These are phyloP conservation scores for Corvus moneduloides DNA, from an alignment of 2,113 vertebrate genomes.

Conservation along the genomic window DNA sequence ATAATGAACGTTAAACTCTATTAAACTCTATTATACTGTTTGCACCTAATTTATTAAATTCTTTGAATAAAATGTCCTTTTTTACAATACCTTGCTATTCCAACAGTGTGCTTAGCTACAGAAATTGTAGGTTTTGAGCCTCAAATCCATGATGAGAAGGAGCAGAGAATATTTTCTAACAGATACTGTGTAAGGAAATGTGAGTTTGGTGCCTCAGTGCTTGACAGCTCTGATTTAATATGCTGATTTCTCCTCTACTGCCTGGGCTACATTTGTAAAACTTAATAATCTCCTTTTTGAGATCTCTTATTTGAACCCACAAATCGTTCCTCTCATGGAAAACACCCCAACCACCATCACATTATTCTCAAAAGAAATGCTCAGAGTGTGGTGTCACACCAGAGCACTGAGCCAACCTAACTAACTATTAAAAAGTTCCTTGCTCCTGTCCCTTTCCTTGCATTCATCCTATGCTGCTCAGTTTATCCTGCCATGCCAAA, in stretches of 20 bases:
- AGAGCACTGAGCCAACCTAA: not conserved
- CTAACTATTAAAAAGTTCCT: not conserved
- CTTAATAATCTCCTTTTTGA: not conserved
- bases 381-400: not conserved
- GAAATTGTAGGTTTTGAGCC: not conserved
- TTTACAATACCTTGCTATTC: not conserved
- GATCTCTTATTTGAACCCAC: not conserved
- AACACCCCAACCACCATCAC: not conserved
- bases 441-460: not conserved
- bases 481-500: not conserved
- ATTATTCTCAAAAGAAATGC: not conserved
- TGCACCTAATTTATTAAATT: not conserved
- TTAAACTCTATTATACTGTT: not conserved
- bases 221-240: not conserved
- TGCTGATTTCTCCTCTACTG: not conserved
- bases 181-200: not conserved
- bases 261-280: not conserved
- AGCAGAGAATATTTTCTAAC: not conserved
- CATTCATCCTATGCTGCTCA: not conserved
- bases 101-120: not conserved
- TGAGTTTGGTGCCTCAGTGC: not conserved
- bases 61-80: not conserved
- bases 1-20: not conserved
- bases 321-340: not conserved
- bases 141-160: not conserved